phyloP scores from a whole-genome alignment of 53 echinoderm and acorn worm species.

The Holothuria scabra region DNA sequence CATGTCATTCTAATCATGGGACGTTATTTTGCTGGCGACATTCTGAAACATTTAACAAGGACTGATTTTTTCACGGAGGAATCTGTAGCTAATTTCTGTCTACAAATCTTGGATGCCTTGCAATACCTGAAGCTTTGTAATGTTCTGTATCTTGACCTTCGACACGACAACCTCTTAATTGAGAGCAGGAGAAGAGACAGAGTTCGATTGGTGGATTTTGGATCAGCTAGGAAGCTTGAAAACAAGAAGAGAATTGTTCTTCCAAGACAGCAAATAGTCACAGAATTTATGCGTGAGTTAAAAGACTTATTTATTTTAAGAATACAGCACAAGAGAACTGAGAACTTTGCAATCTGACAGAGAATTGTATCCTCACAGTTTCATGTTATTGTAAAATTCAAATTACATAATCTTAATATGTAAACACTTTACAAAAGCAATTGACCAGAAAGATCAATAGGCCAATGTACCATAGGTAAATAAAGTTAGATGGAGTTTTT shows the following conservation, averaged over 20 bases:
- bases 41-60: conserved; percentile 78
- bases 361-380: too few relatives aligned
- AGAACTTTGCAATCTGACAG: too few relatives aligned
- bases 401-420: too few relatives aligned
- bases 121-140: conserved; percentile 74
- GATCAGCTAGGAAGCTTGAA: conserved; percentile 72
- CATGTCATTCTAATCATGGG: conserved; percentile 80
- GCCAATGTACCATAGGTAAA: too few relatives aligned
- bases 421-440: too few relatives aligned
- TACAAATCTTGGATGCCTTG: conserved; percentile 75
- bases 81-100: conserved; percentile 60
- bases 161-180: conserved; percentile 89
- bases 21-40: conserved; percentile 84
- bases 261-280: conserved; percentile 60
- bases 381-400: too few relatives aligned
- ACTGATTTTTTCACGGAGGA: conserved; percentile 82
- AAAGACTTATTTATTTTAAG: background rate
- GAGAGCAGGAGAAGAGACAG: conserved; percentile 82
- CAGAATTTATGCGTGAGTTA: conserved; percentile 84
- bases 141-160: conserved; percentile 79
- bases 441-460: too few relatives aligned
- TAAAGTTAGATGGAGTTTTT: too few relatives aligned
- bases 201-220: conserved; percentile 83
- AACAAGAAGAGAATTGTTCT: conserved; percentile 65
- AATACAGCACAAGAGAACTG: too few relatives aligned